Evolutionary conservation across 2,113 vertebrate species (phyloP), one percentile per base, ranked within the genome.

Genomic region (Sorex araneus): DNA sequence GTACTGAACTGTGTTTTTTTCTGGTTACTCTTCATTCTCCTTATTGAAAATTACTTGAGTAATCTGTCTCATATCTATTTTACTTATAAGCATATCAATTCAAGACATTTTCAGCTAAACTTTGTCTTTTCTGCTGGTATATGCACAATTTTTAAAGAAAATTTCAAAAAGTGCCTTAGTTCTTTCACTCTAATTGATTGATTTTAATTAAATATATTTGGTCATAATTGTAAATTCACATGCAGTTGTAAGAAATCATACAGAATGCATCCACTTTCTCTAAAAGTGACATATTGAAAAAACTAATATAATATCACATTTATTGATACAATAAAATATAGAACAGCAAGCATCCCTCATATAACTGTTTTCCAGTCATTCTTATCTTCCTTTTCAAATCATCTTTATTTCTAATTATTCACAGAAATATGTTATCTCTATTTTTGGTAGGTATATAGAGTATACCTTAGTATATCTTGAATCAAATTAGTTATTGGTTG

Each of bases 21-120:
- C 77, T 84, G 47, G 50, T 73, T 47, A 4, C 11, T 89, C 45
- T 89, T 88, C 21, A 66, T 78, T 94, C 91, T 80, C 21, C 30
- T 64, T 84, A 73, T 6, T 89, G 28, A 81, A 40, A 89, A 75
- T 50, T 83, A 16, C 28, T 28, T 54, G 10, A 84, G 6, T 86
- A 77, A 74, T 18, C 13, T 85, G n/a, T 50, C 19, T 86, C 43
- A 91, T 50, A 28, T 16, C 45, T 34, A 57, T 92, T 64, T 94
- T 87, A 54, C n/a, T 96, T 87, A 70, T 92, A 25, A 84, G 18
- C 0, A 87, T 27, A 77, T 90, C 43, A 73, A 57, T 67, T 75
- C 36, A 93, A 69, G 84, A 32, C 36, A 74, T 71, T 84, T 93
- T 67, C 30, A 92, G 60, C 40, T 75, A 28, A 93, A 92, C 27